These are phyloP conservation scores for Trichoplusia ni DNA, from an alignment of 1,140 invertebrate genomes.

Conservation along the genomic window DNA sequence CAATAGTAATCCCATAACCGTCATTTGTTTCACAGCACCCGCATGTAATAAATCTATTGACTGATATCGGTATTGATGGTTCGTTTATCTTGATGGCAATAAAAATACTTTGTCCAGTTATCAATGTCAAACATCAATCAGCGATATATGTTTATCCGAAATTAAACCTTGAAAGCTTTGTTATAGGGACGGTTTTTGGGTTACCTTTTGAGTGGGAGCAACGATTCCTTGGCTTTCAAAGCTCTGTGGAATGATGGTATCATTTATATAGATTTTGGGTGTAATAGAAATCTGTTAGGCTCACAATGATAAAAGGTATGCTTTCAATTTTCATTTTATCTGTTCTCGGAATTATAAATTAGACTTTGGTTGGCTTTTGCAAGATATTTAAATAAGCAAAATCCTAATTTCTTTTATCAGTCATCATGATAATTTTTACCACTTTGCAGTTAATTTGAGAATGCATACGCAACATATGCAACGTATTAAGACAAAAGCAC, in stretches of 20 bases:
- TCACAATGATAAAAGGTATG: not conserved
- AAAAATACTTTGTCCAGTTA: conserved; percentile 30
- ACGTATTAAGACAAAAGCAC: no score
- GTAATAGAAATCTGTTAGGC: conserved; percentile 19
- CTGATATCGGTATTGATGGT: conserved; percentile 19
- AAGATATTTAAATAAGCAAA: no score
- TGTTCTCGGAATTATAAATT: not conserved
- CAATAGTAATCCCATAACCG: not conserved
- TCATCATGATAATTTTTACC: no score
- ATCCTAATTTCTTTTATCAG: no score
- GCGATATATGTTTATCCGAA: not conserved
- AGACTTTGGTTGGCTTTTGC: no score
- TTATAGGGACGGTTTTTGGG: not conserved
- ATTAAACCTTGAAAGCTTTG: not conserved
- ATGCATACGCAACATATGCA: no score
- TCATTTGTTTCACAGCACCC: not conserved
- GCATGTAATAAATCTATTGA: not conserved
- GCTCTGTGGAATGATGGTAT: not conserved
- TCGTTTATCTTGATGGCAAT: conserved; percentile 18
- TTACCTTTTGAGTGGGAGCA: not conserved
- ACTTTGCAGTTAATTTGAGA: no score
- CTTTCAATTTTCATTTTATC: not conserved
- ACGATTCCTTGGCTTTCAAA: conserved; percentile 12
- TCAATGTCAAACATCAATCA: conserved; percentile 24
- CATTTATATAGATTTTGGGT: conserved; percentile 14